phyloP scores from a whole-genome alignment of 2,888 invertebrate genomes.

The Sicus ferrugineus region DNA sequence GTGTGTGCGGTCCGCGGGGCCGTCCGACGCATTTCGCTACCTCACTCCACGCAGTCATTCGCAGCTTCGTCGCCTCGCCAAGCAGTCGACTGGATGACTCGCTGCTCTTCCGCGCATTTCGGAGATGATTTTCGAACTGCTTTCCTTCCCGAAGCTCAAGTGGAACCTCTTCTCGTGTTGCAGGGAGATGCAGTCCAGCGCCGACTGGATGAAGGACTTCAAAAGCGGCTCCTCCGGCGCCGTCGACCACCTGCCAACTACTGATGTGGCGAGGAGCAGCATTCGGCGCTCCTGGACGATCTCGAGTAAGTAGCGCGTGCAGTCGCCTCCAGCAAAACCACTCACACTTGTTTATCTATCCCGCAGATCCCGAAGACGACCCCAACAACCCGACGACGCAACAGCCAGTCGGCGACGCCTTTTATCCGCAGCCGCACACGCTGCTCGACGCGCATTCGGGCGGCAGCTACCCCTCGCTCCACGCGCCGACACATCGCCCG shows the following conservation, averaged over 20 bases:
- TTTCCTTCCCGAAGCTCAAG: slow-evolving; percentile 49
- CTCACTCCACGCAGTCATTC: slow-evolving; percentile 37
- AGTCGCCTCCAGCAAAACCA: no score
- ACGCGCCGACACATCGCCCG: slow-evolving; percentile 44
- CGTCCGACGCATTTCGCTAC: slow-evolving; percentile 38
- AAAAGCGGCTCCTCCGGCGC: slow-evolving; percentile 67
- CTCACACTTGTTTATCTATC: no score
- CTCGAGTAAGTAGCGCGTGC: slow-evolving; percentile 68
- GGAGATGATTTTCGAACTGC: no score
- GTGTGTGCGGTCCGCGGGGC: no score
- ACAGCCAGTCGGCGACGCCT: slow-evolving; percentile 65
- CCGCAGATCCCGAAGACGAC: slow-evolving; percentile 61
- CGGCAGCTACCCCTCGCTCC: slow-evolving; percentile 58
- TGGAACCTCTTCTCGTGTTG: slow-evolving; percentile 61
- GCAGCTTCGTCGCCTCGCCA: slow-evolving; percentile 35
- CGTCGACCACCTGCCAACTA: slow-evolving; percentile 66
- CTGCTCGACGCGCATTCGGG: slow-evolving; percentile 67
- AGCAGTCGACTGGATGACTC: slow-evolving; percentile 36
- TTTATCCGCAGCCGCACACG: slow-evolving; percentile 67
- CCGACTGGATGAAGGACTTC: slow-evolving; percentile 75
- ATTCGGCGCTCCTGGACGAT: slow-evolving; percentile 77
- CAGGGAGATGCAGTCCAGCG: slow-evolving; percentile 75
- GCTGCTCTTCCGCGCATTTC: slow-evolving; percentile 44
- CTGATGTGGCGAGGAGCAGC: slow-evolving; percentile 73
- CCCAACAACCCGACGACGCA: slow-evolving; percentile 55